These are phyloP conservation scores for Xyliphius kryptos DNA, from an alignment of 2,113 vertebrate species.

Conservation along the genomic window DNA sequence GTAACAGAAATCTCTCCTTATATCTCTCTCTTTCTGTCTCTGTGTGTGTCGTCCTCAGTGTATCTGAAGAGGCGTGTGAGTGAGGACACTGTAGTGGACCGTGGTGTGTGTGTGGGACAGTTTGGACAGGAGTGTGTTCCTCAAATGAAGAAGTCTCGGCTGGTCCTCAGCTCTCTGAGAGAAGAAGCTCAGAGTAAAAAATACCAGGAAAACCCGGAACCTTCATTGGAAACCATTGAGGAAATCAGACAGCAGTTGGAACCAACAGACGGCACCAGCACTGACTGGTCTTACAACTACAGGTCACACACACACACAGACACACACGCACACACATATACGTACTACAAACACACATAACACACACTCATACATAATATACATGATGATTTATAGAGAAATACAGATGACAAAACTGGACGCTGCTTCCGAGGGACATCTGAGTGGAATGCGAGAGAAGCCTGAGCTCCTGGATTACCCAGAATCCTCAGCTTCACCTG, in stretches of 20 bases:
- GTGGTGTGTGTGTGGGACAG: constrained; percentile 62
- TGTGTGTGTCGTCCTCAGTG: constrained; percentile 52
- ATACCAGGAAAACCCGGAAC: constrained; percentile 97
- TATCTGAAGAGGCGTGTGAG: constrained; percentile 86
- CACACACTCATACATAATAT: too few species aligned
- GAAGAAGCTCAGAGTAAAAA: constrained; percentile 78
- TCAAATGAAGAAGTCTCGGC: constrained; percentile 79
- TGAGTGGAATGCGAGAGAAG: too few species aligned
- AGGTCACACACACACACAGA: too few species aligned
- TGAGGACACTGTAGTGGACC: constrained; percentile 72
- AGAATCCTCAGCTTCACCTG: constrained; percentile 70
- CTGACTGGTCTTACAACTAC: constrained; percentile 99
- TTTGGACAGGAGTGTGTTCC: constrained; percentile 78
- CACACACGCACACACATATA: too few species aligned
- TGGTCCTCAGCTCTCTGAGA: constrained; percentile 77
- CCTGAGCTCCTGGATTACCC: constrained; percentile 62
- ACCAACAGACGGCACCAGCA: constrained; percentile 97
- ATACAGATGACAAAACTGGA: too few species aligned
- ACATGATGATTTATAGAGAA: too few species aligned
- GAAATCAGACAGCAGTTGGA: constrained; percentile 96
- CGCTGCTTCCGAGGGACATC: constrained; percentile 77
- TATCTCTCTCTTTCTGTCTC: constrained; percentile 5
- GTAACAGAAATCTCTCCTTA: too few species aligned
- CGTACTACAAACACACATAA: too few species aligned
- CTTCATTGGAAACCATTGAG: constrained; percentile 94